Percentiles rank a stretch among this genome's conserved stretches.
These are phyloP conservation scores for Himalopsyche kuldschensis DNA, from an alignment of 2,888 invertebrate species.

Conservation along the genomic window DNA sequence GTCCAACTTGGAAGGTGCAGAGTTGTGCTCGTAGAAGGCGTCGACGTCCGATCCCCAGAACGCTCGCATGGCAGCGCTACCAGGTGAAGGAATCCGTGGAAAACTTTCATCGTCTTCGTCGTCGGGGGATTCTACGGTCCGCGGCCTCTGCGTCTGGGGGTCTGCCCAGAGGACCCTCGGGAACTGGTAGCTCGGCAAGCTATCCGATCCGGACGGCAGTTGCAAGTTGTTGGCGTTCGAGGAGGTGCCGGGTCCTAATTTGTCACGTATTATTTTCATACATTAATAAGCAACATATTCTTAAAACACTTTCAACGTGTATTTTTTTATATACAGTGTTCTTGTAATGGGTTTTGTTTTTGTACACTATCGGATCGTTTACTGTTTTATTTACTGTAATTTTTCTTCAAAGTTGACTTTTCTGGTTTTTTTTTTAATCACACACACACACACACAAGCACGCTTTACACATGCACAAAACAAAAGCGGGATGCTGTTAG, in stretches of 20 bases:
- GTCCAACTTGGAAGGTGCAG: conserved; percentile 5
- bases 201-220: neutral
- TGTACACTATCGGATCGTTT: neutral
- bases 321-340: neutral
- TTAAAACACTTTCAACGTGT: neutral
- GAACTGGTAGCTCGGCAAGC: conserved; percentile 20
- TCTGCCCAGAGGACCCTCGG: conserved; percentile 38
- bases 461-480: neutral
- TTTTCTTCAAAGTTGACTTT: neutral
- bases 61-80: neutral
- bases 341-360: neutral
- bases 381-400: neutral
- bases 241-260: conserved; percentile 25
- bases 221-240: neutral
- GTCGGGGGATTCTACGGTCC: conserved; percentile 17
- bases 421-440: neutral
- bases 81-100: conserved; percentile 36
- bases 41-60: neutral
- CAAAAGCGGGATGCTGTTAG: neutral
- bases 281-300: neutral
- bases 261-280: neutral
- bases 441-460: neutral
- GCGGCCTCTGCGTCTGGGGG: conserved; percentile 20
- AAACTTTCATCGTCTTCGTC: conserved; percentile 22
- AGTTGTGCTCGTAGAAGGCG: conserved; percentile 3